A percentile compares a stretch with the other conserved stretches of the same genome.
Conservation (phyloP, 1,140 invertebrate species). For the Triops cancriformis region DNA sequence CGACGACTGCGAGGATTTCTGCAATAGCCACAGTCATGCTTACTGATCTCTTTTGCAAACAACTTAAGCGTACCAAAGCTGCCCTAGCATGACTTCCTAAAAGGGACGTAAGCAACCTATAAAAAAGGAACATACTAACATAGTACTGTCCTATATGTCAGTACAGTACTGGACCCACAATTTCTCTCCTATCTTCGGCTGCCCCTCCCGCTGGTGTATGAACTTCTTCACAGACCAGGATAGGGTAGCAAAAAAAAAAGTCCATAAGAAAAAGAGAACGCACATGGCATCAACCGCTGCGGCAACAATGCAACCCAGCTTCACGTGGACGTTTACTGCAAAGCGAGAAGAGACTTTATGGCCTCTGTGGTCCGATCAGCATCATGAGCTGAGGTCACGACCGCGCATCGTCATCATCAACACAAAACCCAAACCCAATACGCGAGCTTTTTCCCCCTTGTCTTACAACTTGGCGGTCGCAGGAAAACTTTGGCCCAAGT, state of each 20-base stretch:
- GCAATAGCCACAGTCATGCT: constrained; percentile 1
- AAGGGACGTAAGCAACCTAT: not conserved
- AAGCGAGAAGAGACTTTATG: constrained; percentile 13
- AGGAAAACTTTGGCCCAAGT: not conserved
- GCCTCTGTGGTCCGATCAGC: not conserved
- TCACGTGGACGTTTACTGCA: constrained; percentile 7
- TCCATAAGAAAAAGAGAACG: not conserved
- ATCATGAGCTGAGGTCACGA: constrained; percentile 7
- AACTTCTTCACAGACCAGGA: not conserved
- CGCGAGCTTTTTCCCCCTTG: not conserved
- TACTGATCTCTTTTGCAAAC: constrained; percentile 11
- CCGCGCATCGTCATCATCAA: constrained; percentile 3
- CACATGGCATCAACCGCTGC: not conserved
- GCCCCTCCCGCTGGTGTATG: not conserved
- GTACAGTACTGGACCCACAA: not conserved
- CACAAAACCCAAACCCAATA: not conserved
- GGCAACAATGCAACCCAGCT: not conserved
- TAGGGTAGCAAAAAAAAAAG: not conserved
- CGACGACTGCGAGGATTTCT: not conserved
- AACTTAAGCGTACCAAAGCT: constrained; percentile 4
- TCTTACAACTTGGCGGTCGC: not conserved
- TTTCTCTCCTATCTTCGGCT: not conserved
- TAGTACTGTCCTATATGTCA: not conserved
- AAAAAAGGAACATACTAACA: not conserved
- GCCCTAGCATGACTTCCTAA: constrained; percentile 3